A percentile compares a stretch with the other conserved stretches of the same genome.
These are phyloP conservation scores for Dipodomys merriami DNA, from an alignment of 2,113 vertebrate species.

Conservation along the genomic window DNA sequence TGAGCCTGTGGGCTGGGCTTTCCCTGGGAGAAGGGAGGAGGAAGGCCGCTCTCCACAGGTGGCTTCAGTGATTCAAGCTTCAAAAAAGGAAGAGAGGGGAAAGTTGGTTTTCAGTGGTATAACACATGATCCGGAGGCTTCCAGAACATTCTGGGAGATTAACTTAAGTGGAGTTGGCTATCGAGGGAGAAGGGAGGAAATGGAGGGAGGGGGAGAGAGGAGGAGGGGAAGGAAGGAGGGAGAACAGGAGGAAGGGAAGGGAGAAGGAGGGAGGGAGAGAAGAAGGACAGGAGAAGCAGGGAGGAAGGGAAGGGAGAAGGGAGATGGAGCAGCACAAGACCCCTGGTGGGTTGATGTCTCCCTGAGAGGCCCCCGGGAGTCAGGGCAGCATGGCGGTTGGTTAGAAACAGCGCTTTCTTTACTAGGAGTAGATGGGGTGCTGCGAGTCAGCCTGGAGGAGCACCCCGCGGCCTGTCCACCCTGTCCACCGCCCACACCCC, in stretches of 20 bases:
- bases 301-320: background rate
- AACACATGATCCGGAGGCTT: background rate
- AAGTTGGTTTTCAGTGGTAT: background rate
- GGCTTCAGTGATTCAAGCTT: slow-evolving; percentile 41
- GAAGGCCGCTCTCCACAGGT: slow-evolving; percentile 56
- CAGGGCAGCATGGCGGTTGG: too few relatives aligned
- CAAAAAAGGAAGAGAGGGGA: background rate
- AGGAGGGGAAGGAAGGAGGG: background rate
- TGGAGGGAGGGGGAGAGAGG: background rate
- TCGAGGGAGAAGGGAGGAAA: background rate
- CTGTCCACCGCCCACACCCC: background rate
- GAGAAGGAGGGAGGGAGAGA: too few relatives aligned
- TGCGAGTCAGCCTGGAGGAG: background rate
- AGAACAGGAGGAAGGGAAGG: background rate
- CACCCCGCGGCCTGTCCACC: background rate
- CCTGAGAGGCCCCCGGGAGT: background rate
- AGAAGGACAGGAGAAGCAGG: too few relatives aligned
- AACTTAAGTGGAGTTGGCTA: background rate
- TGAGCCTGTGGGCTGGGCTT: slow-evolving; percentile 64
- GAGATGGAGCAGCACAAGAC: background rate
- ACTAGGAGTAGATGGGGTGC: too few relatives aligned
- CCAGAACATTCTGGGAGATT: background rate
- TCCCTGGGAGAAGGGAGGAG: background rate
- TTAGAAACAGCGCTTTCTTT: background rate
- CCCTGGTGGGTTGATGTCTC: background rate